Percentiles rank a stretch among this genome's conserved stretches.
Conservation (phyloP, 2,113 vertebrate genomes). For the Nycticorax nycticorax region DNA sequence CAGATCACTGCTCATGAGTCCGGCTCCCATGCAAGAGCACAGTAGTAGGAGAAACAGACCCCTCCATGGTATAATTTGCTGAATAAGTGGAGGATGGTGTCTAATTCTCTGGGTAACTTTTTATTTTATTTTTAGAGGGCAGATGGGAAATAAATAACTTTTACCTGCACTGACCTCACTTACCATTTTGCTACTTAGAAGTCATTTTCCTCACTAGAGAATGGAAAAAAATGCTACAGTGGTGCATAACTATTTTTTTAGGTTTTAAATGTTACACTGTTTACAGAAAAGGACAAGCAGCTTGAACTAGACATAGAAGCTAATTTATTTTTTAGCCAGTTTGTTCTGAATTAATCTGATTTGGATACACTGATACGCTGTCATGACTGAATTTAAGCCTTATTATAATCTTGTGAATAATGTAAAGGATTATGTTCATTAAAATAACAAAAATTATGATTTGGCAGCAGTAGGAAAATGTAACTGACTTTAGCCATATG, state of each 20-base stretch:
- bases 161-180: slow-evolving; percentile 35
- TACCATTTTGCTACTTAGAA: neutral
- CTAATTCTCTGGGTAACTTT: neutral
- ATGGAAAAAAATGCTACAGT: slow-evolving; percentile 32
- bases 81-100: neutral
- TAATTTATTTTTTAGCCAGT: neutral
- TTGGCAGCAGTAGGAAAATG: neutral
- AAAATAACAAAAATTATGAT: neutral
- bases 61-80: neutral
- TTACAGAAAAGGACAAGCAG: neutral
- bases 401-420: neutral
- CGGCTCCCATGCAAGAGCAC: neutral
- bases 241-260: neutral
- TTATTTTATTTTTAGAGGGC: slow-evolving; percentile 4
- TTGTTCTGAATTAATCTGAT: neutral
- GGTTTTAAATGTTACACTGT: slow-evolving; percentile 7
- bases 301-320: neutral
- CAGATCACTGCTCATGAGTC: neutral
- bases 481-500: neutral
- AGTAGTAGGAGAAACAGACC: neutral
- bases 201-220: neutral
- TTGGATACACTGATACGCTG: neutral
- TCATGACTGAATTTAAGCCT: neutral
- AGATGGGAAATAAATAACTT: slow-evolving; percentile 17
- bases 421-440: neutral